Conservation (phyloP, 2,888 invertebrate species). For the Drosophila nr. perissopoda region DNA sequence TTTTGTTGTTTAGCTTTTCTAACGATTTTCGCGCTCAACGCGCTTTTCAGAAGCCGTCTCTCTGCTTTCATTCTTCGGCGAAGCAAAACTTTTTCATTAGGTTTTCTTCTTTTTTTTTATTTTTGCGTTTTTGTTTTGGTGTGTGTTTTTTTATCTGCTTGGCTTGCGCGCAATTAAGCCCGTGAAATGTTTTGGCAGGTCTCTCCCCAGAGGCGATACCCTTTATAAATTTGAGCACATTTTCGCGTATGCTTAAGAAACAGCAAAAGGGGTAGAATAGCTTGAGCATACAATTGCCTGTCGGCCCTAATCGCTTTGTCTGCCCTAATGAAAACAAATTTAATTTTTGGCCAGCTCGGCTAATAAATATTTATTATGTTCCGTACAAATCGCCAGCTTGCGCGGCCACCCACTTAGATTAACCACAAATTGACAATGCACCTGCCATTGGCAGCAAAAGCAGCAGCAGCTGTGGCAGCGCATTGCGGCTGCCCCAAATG, state of each 20-base stretch:
- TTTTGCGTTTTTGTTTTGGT: background rate
- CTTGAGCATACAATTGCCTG: conserved; percentile 41
- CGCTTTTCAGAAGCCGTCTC: conserved; percentile 49
- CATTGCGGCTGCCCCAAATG: conserved; percentile 27
- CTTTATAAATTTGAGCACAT: conserved; percentile 66
- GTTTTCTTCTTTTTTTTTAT: conserved; percentile 6
- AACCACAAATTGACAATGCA: conserved; percentile 22
- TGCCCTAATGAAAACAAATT: conserved; percentile 75
- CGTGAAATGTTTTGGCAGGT: conserved; percentile 62
- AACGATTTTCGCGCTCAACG: conserved; percentile 68
- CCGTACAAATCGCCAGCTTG: conserved; percentile 23
- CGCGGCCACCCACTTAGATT: conserved; percentile 27
- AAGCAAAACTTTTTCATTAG: conserved; percentile 75
- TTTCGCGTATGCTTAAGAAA: conserved; percentile 46
- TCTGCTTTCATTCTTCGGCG: conserved; percentile 21
- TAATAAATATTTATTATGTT: conserved; percentile 76
- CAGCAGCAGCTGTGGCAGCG: conserved; percentile 12
- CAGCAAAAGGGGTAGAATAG: conserved; percentile 7
- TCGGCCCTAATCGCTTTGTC: conserved; percentile 59
- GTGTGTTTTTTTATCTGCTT: conserved; percentile 60
- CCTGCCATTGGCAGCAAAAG: conserved; percentile 30
- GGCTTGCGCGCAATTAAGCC: conserved; percentile 77
- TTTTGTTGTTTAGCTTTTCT: conserved; percentile 59
- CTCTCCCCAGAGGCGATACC: conserved; percentile 57
- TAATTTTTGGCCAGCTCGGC: conserved; percentile 58